A percentile compares a stretch with the other conserved stretches of the same genome.
phyloP scores from a whole-genome alignment of 2,888 invertebrate species.

The Drosophila austrosaltans region DNA sequence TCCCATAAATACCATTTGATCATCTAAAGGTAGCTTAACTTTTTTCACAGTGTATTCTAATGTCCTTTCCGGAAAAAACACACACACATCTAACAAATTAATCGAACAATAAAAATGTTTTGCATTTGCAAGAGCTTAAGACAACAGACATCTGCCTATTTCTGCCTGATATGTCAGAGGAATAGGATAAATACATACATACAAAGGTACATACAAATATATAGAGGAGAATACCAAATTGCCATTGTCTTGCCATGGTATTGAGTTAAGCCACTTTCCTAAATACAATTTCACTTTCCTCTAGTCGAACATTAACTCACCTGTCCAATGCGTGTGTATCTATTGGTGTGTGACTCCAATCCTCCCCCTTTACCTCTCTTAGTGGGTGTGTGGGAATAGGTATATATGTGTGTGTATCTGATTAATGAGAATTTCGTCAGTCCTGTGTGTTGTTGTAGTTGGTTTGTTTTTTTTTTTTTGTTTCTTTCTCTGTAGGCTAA shows the following conservation, averaged over 20 bases:
- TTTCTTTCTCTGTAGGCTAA: slow-evolving; percentile 2
- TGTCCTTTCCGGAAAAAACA: slow-evolving; percentile 21
- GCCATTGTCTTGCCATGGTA: background rate
- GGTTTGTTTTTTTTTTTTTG: slow-evolving; percentile 2
- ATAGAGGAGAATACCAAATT: background rate
- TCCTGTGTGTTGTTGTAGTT: slow-evolving; percentile 9
- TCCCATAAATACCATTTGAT: no score
- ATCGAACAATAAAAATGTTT: slow-evolving; percentile 45
- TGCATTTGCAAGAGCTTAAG: slow-evolving; percentile 9
- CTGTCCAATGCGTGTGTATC: slow-evolving; percentile 6
- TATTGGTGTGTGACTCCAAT: background rate
- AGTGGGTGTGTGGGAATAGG: background rate
- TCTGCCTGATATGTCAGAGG: background rate
- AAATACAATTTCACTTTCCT: slow-evolving; percentile 8
- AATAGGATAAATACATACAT: background rate
- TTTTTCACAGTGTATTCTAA: background rate
- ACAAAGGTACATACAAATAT: background rate
- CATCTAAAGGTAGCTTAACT: background rate
- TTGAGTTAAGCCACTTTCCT: slow-evolving; percentile 10
- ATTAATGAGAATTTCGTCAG: slow-evolving; percentile 19
- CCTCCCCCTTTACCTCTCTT: background rate
- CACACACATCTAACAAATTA: slow-evolving; percentile 41
- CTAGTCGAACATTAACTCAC: slow-evolving; percentile 6
- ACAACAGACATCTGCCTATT: background rate
- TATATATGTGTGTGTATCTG: background rate